Percentiles rank a stretch among this genome's conserved stretches.
These are phyloP conservation scores for Plectropomus leopardus DNA, from an alignment of 2,113 vertebrate species.

Conservation along the genomic window DNA sequence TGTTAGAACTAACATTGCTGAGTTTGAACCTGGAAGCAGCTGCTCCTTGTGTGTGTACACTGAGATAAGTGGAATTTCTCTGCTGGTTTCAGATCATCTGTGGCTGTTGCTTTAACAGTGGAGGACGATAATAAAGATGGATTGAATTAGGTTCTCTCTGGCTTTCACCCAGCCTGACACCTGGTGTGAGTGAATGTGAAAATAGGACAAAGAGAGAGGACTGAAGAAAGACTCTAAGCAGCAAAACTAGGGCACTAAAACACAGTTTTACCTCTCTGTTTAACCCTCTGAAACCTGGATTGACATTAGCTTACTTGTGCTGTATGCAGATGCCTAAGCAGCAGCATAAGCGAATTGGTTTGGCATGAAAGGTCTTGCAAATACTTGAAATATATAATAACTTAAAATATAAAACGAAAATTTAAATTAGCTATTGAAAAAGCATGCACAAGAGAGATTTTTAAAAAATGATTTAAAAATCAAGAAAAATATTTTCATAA, in stretches of 20 bases:
- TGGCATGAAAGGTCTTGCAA: too few relatives aligned
- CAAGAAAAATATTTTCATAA: too few relatives aligned
- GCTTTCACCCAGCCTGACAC: constrained; percentile 11
- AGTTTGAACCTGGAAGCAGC: not conserved
- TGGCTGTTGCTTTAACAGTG: constrained; percentile 5
- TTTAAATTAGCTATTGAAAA: too few relatives aligned
- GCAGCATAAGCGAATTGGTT: too few relatives aligned
- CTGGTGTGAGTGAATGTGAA: constrained; percentile 1
- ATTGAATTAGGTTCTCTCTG: not conserved
- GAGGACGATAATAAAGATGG: not conserved
- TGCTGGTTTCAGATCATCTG: not conserved
- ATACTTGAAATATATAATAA: too few relatives aligned
- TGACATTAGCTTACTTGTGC: too few relatives aligned
- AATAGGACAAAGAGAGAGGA: not conserved
- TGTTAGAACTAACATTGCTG: not conserved
- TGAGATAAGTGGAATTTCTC: not conserved
- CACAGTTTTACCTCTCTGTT: constrained; percentile 15
- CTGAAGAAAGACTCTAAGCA: not conserved
- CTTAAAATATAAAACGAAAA: too few relatives aligned
- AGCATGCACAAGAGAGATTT: too few relatives aligned
- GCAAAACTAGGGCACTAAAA: constrained; percentile 26
- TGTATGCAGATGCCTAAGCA: too few relatives aligned
- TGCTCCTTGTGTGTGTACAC: not conserved
- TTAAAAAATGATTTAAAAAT: too few relatives aligned
- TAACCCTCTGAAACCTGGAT: too few relatives aligned